phyloP scores from a whole-genome alignment of 2,888 invertebrate genomes.

The Tricholauxania praeusta region DNA sequence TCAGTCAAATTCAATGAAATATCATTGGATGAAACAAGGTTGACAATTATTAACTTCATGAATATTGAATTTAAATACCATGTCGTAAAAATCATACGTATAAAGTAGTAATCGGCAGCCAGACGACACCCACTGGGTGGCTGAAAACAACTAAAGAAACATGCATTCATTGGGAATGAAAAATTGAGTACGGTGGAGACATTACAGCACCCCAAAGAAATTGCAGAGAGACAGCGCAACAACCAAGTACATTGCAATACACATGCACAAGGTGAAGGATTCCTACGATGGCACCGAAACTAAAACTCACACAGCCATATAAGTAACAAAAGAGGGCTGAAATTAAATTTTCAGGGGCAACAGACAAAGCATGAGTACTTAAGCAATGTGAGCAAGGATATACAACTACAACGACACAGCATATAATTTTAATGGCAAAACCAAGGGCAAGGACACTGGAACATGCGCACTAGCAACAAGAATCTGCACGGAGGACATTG shows the following conservation, averaged over 20 bases:
- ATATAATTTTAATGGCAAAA: slow-evolving; percentile 37
- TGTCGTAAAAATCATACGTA: not conserved
- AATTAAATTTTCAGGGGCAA: slow-evolving; percentile 21
- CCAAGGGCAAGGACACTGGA: slow-evolving; percentile 67
- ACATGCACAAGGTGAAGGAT: slow-evolving; percentile 11
- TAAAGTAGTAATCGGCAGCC: slow-evolving; percentile 11
- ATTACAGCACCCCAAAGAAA: no score
- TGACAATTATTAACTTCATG: slow-evolving; percentile 12
- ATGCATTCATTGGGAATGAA: no score
- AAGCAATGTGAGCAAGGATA: slow-evolving; percentile 38
- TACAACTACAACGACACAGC: slow-evolving; percentile 39
- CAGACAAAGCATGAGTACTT: slow-evolving; percentile 30
- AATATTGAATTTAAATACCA: slow-evolving; percentile 7
- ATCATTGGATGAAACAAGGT: slow-evolving; percentile 1
- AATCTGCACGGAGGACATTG: no score
- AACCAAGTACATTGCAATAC: slow-evolving; percentile 1
- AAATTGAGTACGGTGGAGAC: no score
- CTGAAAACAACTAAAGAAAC: not conserved
- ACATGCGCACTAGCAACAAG: slow-evolving; percentile 58
- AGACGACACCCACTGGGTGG: slow-evolving; percentile 26
- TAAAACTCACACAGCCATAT: slow-evolving; percentile 32
- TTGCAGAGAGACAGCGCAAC: not conserved
- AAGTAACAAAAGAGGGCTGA: not conserved
- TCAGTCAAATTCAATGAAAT: no score
- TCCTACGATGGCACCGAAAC: not conserved